phyloP scores from a whole-genome alignment of 2,888 invertebrate species.

The Nyleta sp. region DNA sequence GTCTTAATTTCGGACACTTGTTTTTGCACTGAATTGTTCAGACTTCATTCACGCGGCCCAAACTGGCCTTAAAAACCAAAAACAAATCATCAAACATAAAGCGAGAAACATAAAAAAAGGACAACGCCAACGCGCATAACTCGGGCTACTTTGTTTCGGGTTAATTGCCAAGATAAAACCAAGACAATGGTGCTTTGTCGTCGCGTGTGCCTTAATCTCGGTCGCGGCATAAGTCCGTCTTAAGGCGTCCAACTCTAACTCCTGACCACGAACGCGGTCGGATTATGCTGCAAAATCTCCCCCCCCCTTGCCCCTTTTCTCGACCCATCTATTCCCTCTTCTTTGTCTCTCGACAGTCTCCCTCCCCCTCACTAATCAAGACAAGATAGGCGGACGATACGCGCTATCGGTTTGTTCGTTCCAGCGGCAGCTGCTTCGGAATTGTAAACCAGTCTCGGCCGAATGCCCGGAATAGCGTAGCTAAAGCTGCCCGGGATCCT shows the following conservation, averaged over 20 bases:
- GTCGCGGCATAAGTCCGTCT: slow-evolving; percentile 71
- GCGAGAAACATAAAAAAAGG: too few relatives aligned
- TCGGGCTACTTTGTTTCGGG: slow-evolving; percentile 54
- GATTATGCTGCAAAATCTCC: slow-evolving; percentile 39
- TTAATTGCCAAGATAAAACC: slow-evolving; percentile 76
- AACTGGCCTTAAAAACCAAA: too few relatives aligned
- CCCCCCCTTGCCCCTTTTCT: slow-evolving; percentile 32
- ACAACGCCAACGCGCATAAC: slow-evolving; percentile 25
- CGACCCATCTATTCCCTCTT: slow-evolving; percentile 9
- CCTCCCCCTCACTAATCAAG: slow-evolving; percentile 36
- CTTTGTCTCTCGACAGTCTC: slow-evolving; percentile 28
- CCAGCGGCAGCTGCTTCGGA: slow-evolving; percentile 50
- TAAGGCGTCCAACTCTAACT: slow-evolving; percentile 63
- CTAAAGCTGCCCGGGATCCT: slow-evolving; percentile 47
- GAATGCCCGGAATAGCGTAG: slow-evolving; percentile 37
- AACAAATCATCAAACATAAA: too few relatives aligned
- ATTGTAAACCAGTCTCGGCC: slow-evolving; percentile 47
- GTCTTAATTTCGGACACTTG: too few relatives aligned
- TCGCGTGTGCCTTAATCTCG: slow-evolving; percentile 74
- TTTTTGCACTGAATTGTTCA: too few relatives aligned
- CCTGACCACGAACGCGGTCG: slow-evolving; percentile 42
- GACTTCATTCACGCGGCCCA: too few relatives aligned
- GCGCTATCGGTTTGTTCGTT: slow-evolving; percentile 58
- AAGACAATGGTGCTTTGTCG: slow-evolving; percentile 76
- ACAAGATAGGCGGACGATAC: slow-evolving; percentile 56